These are phyloP conservation scores for Melanerpes formicivorus DNA, from an alignment of 2,113 vertebrate genomes.

Conservation along the genomic window DNA sequence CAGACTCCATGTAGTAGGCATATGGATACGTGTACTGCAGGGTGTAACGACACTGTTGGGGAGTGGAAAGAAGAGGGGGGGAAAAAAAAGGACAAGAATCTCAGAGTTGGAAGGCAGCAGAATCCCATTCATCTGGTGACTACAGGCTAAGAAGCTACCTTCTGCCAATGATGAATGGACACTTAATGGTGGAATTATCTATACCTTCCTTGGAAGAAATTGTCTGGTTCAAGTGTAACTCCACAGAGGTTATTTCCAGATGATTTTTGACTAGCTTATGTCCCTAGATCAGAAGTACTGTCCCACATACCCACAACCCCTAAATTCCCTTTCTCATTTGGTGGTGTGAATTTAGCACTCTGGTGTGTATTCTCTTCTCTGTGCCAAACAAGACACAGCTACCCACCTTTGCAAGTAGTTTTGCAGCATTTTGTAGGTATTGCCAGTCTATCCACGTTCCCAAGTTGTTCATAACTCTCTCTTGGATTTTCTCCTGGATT, in stretches of 20 bases:
- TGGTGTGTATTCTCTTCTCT: neutral
- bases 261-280: neutral
- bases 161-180: neutral
- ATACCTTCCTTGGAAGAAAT: neutral
- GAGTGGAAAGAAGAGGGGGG: neutral
- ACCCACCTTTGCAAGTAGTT: slow-evolving; percentile 94
- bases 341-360: neutral
- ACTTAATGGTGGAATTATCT: neutral
- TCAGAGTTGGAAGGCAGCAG: neutral
- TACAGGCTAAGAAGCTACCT: neutral
- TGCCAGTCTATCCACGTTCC: slow-evolving; percentile 99
- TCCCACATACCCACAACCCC: neutral
- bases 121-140: neutral
- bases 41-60: slow-evolving; percentile 93
- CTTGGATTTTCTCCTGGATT: slow-evolving; percentile 99
- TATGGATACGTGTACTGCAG: slow-evolving; percentile 99
- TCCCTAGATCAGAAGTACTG: neutral
- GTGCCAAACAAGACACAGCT: neutral
- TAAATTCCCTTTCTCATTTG: neutral
- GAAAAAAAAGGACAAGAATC: neutral
- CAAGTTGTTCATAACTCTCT: slow-evolving; percentile 99
- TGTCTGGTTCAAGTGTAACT: neutral
- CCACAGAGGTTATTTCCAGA: neutral
- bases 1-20: slow-evolving; percentile 99
- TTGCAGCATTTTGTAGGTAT: slow-evolving; percentile 98